Conservation (phyloP, 1,140 invertebrate genomes). For the Pinna nobilis region DNA sequence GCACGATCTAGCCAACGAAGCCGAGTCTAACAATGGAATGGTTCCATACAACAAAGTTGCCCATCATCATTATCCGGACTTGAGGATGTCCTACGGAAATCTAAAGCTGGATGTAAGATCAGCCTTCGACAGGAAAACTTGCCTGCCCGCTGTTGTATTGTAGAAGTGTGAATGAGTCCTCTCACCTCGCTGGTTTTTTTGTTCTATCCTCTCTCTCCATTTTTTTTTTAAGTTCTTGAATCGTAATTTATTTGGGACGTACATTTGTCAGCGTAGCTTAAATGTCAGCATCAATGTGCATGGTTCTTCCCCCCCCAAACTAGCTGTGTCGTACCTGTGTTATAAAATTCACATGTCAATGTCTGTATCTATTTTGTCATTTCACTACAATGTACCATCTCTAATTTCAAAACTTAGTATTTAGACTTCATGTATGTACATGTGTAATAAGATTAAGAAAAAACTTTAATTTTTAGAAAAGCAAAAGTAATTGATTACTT, state of each 20-base stretch:
- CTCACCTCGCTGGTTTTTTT: conserved; percentile 5
- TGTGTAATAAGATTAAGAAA: too few relatives aligned
- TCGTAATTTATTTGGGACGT: not conserved
- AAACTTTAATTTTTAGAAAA: too few relatives aligned
- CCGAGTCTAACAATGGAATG: conserved; percentile 57
- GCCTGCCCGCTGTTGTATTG: conserved; percentile 15
- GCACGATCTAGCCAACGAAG: conserved; percentile 53
- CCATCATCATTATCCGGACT: conserved; percentile 52
- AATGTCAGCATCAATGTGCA: too few relatives aligned
- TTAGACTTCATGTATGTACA: too few relatives aligned
- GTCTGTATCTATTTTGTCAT: too few relatives aligned
- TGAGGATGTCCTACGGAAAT: conserved; percentile 16
- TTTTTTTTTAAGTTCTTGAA: not conserved
- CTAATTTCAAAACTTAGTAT: too few relatives aligned
- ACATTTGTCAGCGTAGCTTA: not conserved
- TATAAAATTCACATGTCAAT: too few relatives aligned
- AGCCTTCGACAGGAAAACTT: too few relatives aligned
- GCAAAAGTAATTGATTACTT: too few relatives aligned
- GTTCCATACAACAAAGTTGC: conserved; percentile 57
- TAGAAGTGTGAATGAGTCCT: conserved; percentile 16
- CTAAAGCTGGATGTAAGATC: conserved; percentile 18
- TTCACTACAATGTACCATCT: too few relatives aligned
- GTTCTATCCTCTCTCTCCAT: not conserved
- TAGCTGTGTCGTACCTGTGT: too few relatives aligned
- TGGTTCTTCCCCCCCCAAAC: too few relatives aligned